These are phyloP conservation scores for Aleadryas rufinucha DNA, from an alignment of 2,113 vertebrate species.

Conservation along the genomic window DNA sequence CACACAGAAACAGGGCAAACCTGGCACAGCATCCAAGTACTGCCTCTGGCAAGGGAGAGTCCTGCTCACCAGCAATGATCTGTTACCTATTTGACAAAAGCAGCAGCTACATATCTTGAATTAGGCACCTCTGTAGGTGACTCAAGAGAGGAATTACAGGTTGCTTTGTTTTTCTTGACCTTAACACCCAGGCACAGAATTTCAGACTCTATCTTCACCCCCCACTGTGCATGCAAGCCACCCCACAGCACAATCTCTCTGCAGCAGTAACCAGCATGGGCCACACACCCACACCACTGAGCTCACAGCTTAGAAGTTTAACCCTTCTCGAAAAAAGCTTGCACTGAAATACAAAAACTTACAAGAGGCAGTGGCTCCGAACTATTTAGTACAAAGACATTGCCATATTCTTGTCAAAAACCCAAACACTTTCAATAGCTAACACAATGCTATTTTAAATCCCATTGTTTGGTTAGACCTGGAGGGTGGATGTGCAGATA, in stretches of 20 bases:
- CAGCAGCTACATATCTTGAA: neutral
- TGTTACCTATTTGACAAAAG: neutral
- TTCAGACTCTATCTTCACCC: neutral
- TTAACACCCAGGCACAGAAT: neutral
- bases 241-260: neutral
- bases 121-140: neutral
- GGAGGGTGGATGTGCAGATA: neutral
- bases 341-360: neutral
- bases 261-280: neutral
- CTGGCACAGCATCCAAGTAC: neutral
- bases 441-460: neutral
- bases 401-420: neutral
- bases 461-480: neutral
- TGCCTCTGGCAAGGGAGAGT: neutral
- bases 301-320: neutral
- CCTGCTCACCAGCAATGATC: accelerated
- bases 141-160: neutral
- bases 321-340: neutral
- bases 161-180: neutral
- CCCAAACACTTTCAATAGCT: accelerated
- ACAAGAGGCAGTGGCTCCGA: neutral
- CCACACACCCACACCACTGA: neutral
- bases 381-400: neutral
- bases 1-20: neutral
- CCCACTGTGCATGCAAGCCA: neutral